These are phyloP conservation scores for Apodemus sylvaticus DNA, from an alignment of 2,113 vertebrate genomes.

Conservation along the genomic window DNA sequence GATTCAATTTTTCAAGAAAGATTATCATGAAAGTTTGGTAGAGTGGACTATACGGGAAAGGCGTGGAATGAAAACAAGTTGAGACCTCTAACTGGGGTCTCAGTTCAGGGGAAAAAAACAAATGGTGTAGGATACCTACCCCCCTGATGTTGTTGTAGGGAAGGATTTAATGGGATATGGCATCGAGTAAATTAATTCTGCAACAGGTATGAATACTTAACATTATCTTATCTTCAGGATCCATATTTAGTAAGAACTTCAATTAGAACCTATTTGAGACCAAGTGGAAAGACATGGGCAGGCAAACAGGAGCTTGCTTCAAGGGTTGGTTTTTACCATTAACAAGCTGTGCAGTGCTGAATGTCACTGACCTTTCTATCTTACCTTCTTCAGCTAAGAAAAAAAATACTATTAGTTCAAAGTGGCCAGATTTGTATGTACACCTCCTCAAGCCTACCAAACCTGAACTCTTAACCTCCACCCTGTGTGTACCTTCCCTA, in stretches of 20 bases:
- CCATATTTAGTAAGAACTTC: neutral
- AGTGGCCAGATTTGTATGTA: neutral
- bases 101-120: slow-evolving; percentile 10
- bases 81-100: neutral
- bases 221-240: slow-evolving; percentile 19
- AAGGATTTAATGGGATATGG: neutral
- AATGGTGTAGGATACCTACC: neutral
- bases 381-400: slow-evolving; percentile 5
- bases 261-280: slow-evolving; percentile 30
- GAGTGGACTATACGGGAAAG: neutral
- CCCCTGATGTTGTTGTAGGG: neutral
- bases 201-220: neutral
- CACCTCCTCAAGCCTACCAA: neutral
- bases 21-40: neutral
- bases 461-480: slow-evolving; percentile 39
- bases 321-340: neutral
- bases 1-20: neutral
- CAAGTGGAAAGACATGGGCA: neutral
- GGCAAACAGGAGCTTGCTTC: neutral
- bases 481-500: neutral
- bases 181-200: neutral
- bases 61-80: neutral
- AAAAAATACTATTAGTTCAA: neutral
- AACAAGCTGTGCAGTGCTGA: slow-evolving; percentile 1
- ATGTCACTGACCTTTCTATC: neutral